phyloP scores from a whole-genome alignment of 2,113 vertebrate species.

The Serinus canaria region DNA sequence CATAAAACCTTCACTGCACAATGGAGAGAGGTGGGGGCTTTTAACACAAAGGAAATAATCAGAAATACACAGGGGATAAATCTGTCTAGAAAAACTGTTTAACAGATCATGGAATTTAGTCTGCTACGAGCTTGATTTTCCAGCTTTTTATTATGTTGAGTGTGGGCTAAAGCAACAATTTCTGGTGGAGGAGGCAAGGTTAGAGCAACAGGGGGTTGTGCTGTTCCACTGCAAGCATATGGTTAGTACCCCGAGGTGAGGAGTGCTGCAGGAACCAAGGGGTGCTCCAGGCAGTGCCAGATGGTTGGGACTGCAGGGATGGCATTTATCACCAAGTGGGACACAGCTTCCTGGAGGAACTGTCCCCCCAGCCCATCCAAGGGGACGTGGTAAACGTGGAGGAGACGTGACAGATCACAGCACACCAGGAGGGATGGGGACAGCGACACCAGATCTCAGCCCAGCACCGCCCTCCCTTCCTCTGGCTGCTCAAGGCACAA shows the following conservation, averaged over 20 bases:
- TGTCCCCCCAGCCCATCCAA: not conserved
- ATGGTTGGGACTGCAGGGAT: not conserved
- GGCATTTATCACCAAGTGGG: not conserved
- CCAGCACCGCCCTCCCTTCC: not conserved
- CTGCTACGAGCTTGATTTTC: slow-evolving; percentile 53
- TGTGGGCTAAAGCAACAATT: slow-evolving; percentile 33
- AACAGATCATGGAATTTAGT: slow-evolving; percentile 55
- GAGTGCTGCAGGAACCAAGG: not conserved
- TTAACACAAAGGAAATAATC: slow-evolving; percentile 22
- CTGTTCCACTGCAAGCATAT: not conserved
- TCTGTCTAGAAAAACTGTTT: slow-evolving; percentile 1
- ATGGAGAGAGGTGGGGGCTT: not conserved
- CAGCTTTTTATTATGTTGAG: not conserved
- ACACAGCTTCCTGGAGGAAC: not conserved
- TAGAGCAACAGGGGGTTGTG: slow-evolving; percentile 7
- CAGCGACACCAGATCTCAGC: rapidly evolving
- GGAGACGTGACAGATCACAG: not conserved
- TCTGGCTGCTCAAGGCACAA: not conserved
- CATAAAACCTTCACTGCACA: not conserved
- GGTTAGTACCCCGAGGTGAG: slow-evolving; percentile 45
- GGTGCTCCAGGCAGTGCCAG: not conserved
- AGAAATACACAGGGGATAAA: slow-evolving; percentile 30
- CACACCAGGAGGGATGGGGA: not conserved
- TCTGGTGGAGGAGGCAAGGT: not conserved
- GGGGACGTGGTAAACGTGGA: not conserved